These are phyloP conservation scores for Elachura formosa DNA, from an alignment of 2,113 vertebrate species.

Conservation along the genomic window DNA sequence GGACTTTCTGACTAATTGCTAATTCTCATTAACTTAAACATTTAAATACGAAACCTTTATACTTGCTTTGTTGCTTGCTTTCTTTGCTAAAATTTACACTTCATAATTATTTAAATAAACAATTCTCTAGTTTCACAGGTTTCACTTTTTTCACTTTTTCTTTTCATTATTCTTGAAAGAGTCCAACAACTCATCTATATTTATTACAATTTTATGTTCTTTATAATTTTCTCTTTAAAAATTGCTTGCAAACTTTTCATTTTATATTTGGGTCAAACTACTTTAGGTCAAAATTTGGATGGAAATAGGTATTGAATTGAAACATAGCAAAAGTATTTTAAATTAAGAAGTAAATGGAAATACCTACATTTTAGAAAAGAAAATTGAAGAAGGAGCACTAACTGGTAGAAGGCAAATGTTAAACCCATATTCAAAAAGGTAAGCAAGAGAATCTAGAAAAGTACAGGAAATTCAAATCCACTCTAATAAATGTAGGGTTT, in stretches of 20 bases:
- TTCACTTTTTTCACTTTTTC: not conserved
- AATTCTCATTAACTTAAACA: not conserved
- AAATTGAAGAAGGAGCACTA: not conserved
- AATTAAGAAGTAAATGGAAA: not conserved
- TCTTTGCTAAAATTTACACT: not conserved
- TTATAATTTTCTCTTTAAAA: not conserved
- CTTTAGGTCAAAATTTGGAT: no score
- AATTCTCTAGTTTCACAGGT: not conserved
- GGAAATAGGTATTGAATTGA: not conserved
- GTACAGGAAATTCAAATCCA: not conserved
- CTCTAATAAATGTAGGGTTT: accelerated
- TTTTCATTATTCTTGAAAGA: not conserved
- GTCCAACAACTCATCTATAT: not conserved
- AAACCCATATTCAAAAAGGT: not conserved
- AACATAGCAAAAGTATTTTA: not conserved
- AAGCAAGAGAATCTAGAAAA: not conserved
- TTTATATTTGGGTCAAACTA: not conserved
- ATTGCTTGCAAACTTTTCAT: not conserved
- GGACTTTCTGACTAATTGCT: not conserved
- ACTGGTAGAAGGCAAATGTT: not conserved
- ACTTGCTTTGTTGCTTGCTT: not conserved
- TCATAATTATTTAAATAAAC: not conserved
- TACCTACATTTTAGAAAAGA: not conserved
- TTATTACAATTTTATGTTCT: not conserved
- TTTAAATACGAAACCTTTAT: not conserved